Evolutionary conservation across 2,888 invertebrate genomes (phyloP).

Genomic region (Sminthurinus aureus): DNA sequence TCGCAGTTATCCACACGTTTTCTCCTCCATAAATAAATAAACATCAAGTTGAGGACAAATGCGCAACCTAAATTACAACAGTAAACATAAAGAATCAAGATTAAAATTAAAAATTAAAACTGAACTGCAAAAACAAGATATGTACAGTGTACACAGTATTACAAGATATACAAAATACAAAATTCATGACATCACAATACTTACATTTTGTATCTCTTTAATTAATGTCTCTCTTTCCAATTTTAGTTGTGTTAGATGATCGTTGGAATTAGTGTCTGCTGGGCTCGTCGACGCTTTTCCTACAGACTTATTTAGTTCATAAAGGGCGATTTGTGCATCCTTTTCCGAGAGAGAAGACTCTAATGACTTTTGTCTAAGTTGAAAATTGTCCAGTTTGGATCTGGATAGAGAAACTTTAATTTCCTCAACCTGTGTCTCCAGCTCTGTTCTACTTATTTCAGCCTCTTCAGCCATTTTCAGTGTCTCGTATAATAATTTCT

Average conservation of each 20-base stretch:
- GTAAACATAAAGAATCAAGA: not conserved
- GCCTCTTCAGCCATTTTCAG: conserved; percentile 38
- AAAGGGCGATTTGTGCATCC: conserved; percentile 47
- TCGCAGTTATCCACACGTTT: not conserved
- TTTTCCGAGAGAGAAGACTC: conserved; percentile 46
- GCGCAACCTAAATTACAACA: not conserved
- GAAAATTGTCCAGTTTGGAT: conserved; percentile 38
- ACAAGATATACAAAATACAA: not conserved
- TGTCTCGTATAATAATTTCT: conserved; percentile 35
- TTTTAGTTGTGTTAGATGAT: conserved; percentile 26
- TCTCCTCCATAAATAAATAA: not conserved
- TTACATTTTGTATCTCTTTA: conserved; percentile 56
- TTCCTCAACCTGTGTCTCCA: conserved; percentile 25
- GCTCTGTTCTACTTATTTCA: conserved; percentile 17
- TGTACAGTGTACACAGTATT: not conserved
- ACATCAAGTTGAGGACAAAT: conserved; percentile 4
- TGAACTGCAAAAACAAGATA: not conserved
- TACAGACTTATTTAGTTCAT: conserved; percentile 32
- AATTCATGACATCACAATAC: too few relatives aligned
- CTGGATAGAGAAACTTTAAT: not conserved
- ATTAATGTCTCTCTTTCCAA: conserved; percentile 42
- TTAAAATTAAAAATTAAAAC: not conserved
- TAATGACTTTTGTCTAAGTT: conserved; percentile 44
- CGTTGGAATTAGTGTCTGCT: not conserved
- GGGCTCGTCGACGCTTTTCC: not conserved